A percentile compares a stretch with the other conserved stretches of the same genome.
Evolutionary conservation across 1,140 invertebrate genomes (phyloP).

Genomic region (Drosophila arawakana): DNA sequence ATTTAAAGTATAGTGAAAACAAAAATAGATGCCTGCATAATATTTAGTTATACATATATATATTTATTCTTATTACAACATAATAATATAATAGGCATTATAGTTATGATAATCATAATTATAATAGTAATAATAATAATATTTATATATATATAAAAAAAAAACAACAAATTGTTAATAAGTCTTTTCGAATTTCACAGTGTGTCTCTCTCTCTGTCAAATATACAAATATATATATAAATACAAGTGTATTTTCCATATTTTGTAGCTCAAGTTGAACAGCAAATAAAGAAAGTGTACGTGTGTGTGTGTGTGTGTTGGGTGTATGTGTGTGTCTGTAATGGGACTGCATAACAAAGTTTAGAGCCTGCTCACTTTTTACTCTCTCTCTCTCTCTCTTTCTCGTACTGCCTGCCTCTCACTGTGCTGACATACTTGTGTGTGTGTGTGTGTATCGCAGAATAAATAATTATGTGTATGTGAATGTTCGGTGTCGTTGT

Average conservation of each 20-base stretch:
- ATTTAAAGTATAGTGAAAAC: conserved; percentile 8
- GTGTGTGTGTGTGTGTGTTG: conserved; percentile 38
- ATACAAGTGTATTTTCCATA: conserved; percentile 55
- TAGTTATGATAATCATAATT: conserved; percentile 26
- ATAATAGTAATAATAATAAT: conserved; percentile 55
- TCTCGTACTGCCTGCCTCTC: background rate
- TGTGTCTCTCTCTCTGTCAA: conserved; percentile 73
- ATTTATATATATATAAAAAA: conserved; percentile 54
- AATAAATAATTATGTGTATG: conserved; percentile 21
- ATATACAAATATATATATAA: conserved; percentile 50
- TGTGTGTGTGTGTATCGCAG: background rate
- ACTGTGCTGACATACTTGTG: conserved; percentile 2
- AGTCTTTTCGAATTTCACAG: conserved; percentile 83
- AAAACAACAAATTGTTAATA: conserved; percentile 79
- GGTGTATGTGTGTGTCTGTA: conserved; percentile 38
- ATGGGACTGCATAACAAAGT: conserved; percentile 22
- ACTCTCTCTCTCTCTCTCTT: conserved; percentile 2
- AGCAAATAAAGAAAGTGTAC: conserved; percentile 44
- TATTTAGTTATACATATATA: background rate
- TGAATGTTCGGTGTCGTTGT: conserved; percentile 22
- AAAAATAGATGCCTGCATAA: conserved; percentile 32
- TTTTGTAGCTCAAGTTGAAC: conserved; percentile 60
- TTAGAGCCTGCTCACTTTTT: conserved; percentile 36
- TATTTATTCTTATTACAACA: conserved; percentile 35
- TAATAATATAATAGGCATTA: conserved; percentile 43